These are phyloP conservation scores for Periphyllus acericola DNA, from an alignment of 2,888 invertebrate species.

Conservation along the genomic window DNA sequence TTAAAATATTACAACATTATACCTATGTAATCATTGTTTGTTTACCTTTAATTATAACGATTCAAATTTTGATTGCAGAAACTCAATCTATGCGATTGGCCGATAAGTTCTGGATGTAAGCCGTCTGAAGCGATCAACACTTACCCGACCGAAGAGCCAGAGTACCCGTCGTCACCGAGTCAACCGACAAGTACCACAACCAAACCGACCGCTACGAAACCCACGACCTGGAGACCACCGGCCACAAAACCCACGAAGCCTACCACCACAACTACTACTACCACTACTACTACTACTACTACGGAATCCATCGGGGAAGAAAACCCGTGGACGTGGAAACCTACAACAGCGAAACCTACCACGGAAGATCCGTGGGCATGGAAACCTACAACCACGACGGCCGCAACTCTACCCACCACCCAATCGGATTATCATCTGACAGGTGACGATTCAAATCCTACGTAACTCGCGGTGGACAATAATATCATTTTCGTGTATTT, in stretches of 20 bases:
- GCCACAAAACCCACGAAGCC: constrained; percentile 63
- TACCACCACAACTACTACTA: constrained; percentile 65
- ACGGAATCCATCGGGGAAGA: constrained; percentile 63
- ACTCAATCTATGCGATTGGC: constrained; percentile 65
- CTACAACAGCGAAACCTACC: constrained; percentile 54
- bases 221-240: constrained; percentile 56
- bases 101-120: constrained; percentile 64
- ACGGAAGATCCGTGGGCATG: constrained; percentile 64
- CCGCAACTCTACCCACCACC: constrained; percentile 64
- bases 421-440: constrained; percentile 63
- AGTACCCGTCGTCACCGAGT: constrained; percentile 62
- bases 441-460: constrained; percentile 62
- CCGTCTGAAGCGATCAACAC: constrained; percentile 39
- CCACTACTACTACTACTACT: not conserved
- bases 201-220: constrained; percentile 64
- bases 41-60: not conserved
- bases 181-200: constrained; percentile 64
- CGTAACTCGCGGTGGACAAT: not conserved
- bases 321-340: constrained; percentile 63
- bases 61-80: not conserved
- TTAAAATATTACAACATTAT: not conserved
- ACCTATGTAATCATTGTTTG: too few relatives aligned
- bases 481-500: constrained; percentile 65
- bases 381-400: constrained; percentile 65
- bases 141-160: constrained; percentile 40